These are phyloP conservation scores for Cricetomys ansorgei DNA, from an alignment of 2,113 vertebrate genomes.

Conservation along the genomic window DNA sequence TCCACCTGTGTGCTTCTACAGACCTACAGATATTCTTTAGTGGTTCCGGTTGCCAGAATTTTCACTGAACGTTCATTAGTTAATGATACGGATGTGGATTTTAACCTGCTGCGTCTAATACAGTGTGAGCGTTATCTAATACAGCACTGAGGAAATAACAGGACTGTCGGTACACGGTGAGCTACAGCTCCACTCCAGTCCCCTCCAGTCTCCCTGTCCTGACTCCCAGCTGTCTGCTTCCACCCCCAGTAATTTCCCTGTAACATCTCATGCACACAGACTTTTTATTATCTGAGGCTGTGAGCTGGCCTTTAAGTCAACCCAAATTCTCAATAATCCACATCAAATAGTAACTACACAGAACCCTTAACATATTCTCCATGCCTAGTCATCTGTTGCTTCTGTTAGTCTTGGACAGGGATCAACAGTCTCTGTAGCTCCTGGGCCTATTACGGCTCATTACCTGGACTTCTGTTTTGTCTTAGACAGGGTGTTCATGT, in stretches of 20 bases:
- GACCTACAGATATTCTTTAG: conserved; percentile 30
- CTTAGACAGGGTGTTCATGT: neutral
- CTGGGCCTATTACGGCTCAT: neutral
- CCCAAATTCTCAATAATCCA: conserved; percentile 50
- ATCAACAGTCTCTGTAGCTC: neutral
- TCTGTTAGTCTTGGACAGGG: neutral
- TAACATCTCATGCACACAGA: neutral
- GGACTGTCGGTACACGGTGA: neutral
- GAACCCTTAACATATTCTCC: conserved; percentile 9
- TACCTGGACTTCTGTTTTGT: neutral
- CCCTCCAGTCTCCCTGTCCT: neutral
- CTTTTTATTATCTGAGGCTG: neutral
- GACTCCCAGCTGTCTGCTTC: neutral
- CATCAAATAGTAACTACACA: conserved; percentile 8
- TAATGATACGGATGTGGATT: neutral
- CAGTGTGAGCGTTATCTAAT: neutral
- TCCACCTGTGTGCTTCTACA: neutral
- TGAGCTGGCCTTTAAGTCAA: conserved; percentile 54
- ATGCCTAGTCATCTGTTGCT: neutral
- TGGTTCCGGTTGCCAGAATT: neutral
- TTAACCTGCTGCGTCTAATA: neutral
- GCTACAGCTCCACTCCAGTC: too few species aligned
- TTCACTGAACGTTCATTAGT: conserved; percentile 16
- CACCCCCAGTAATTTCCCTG: neutral
- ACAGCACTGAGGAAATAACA: too few species aligned